phyloP scores from a whole-genome alignment of 2,113 vertebrate genomes.

The Anas platyrhynchos region DNA sequence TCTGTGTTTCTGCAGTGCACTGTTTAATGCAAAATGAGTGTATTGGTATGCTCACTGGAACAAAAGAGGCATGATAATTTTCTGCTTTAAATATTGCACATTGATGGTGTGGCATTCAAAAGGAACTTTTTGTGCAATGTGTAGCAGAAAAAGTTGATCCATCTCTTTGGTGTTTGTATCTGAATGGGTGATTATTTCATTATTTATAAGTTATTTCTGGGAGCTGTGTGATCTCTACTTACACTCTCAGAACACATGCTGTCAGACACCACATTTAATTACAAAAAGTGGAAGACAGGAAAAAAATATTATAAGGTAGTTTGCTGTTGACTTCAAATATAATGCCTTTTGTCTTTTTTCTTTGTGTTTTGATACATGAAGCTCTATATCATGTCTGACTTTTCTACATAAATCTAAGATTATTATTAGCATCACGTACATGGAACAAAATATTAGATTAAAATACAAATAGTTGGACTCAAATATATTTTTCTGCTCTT shows the following conservation, averaged over 20 bases:
- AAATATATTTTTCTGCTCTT: not conserved
- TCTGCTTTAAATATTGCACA: not conserved
- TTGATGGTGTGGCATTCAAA: not conserved
- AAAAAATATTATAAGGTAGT: not conserved
- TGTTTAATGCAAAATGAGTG: not conserved
- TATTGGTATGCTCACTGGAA: not conserved
- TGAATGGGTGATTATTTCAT: conserved; percentile 14
- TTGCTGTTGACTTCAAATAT: conserved; percentile 13
- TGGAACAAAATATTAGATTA: not conserved
- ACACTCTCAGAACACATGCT: not conserved
- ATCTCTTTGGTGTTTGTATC: conserved; percentile 4
- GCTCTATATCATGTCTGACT: not conserved
- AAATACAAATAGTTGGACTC: not conserved
- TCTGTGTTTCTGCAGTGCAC: not conserved
- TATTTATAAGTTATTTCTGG: conserved; percentile 33
- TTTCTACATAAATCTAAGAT: not conserved
- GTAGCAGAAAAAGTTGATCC: conserved; percentile 22
- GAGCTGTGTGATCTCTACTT: conserved; percentile 21
- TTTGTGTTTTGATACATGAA: not conserved
- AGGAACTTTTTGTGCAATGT: conserved; percentile 15
- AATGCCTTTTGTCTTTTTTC: not conserved
- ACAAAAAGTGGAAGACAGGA: conserved; percentile 5
- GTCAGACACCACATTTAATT: conserved; percentile 39
- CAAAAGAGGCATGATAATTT: not conserved
- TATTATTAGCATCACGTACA: not conserved